Conservation (phyloP, 1,140 invertebrate species). For the Habropoda laboriosa region DNA sequence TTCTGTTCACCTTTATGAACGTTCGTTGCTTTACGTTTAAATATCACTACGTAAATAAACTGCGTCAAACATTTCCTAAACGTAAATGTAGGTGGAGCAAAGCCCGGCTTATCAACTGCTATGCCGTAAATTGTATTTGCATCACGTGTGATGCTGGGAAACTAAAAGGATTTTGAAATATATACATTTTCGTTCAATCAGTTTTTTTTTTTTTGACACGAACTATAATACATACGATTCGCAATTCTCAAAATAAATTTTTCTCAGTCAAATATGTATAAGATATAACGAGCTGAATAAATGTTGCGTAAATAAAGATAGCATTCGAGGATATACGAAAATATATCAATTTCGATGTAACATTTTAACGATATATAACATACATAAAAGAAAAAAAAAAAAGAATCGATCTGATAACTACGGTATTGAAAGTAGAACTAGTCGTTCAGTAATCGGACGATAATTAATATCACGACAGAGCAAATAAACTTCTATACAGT, state of each 20-base stretch:
- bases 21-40: background rate
- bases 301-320: background rate
- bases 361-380: background rate
- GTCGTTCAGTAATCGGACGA: background rate
- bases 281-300: background rate
- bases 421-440: background rate
- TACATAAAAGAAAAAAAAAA: too few species aligned
- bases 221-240: background rate
- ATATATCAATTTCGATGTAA: background rate
- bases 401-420: background rate
- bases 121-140: background rate
- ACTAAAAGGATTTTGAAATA: background rate
- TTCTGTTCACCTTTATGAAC: background rate
- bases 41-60: background rate
- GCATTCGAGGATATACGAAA: background rate
- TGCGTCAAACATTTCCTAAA: background rate
- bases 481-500: background rate
- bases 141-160: background rate
- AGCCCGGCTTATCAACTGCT: conserved; percentile 19
- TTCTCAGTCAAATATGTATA: background rate
- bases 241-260: background rate
- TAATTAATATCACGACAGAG: conserved; percentile 7
- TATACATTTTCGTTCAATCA: background rate
- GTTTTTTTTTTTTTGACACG: background rate
- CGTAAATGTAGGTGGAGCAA: background rate